Evolutionary conservation across 1,140 invertebrate species (phyloP).

Genomic region (Idris sp.): DNA sequence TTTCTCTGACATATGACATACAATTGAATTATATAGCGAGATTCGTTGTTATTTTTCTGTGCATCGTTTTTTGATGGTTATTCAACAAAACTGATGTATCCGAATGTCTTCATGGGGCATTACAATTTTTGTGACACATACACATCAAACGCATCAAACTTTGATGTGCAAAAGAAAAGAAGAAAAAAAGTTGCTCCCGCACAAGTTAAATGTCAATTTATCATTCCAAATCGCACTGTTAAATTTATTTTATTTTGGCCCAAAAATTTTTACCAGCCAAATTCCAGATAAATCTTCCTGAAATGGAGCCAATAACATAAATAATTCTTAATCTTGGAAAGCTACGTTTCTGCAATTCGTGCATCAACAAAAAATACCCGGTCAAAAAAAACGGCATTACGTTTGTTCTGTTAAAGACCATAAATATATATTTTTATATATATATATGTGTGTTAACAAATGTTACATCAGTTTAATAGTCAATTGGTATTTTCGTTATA

Average conservation of each 20-base stretch:
- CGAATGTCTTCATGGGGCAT: too few species aligned
- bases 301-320: conserved; percentile 14
- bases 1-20: conserved; percentile 12
- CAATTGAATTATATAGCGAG: conserved; percentile 26
- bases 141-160: conserved; percentile 3
- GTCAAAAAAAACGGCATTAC: background rate
- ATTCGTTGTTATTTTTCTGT: too few species aligned
- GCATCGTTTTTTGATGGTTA: too few species aligned
- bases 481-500: too few species aligned
- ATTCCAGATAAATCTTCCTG: background rate
- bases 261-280: conserved; percentile 3
- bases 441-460: background rate
- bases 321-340: conserved; percentile 19
- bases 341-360: background rate
- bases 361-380: too few species aligned
- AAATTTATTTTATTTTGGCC: conserved; percentile 10
- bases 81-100: conserved; percentile 8
- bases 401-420: conserved; percentile 1
- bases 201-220: conserved; percentile 17
- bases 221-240: conserved; percentile 1
- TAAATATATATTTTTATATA: too few species aligned
- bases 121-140: conserved; percentile 5
- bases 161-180: too few species aligned
- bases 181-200: too few species aligned
- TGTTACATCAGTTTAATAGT: conserved; percentile 5